Base-by-base conservation (phyloP, 2,888 invertebrate species). In the Muschampia plurimacula region DNA sequence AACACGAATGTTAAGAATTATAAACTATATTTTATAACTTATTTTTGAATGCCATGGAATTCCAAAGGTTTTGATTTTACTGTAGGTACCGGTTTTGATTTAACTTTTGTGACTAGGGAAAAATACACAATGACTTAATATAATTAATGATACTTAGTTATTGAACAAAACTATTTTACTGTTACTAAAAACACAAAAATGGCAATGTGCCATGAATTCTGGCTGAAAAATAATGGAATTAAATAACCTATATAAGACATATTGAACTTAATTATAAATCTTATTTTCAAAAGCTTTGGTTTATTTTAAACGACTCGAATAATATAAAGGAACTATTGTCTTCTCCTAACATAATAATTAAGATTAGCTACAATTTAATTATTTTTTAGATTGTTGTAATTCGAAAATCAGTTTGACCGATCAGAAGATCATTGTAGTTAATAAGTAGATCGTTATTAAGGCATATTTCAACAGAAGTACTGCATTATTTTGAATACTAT, bases 31-130 rank as follows among this genome's bases (percentile, higher is more conserved):
- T 52, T 52, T 52, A 9, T 52, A 52, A 13, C 13, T n/a, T 52
- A 13, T 12, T n/a, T 52, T 15, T 52, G 3, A 52, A 52, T 52
- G 13, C 52, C 15, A n/a, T 13, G n/a, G 5, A n/a, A 3, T n/a
- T 2, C 7, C 22, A 8, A 52, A 15, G 5, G 10, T 36, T 12
- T 59, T 32, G 9, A 12, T 13, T 13, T 59, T 10, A 32, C 2
- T 59, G 4, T 36, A 10, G 2, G 36, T 59, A 28, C 10, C 36
- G 13, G 8, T 32, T 13, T 64, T 46, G 44, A 49, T 72, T 62
- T 66, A 28, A 59, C 13, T 32, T 59, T 59, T 74, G 77, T 78
- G 78, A 78, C 78, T 78, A 77, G 77, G 74, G 73, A 69, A 64
- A 64, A 75, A 22, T 75, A 74, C 67, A 75, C 49, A 59, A 66